Conservation (phyloP, 2,113 vertebrate species). For the Entomyzon cyanotis region DNA sequence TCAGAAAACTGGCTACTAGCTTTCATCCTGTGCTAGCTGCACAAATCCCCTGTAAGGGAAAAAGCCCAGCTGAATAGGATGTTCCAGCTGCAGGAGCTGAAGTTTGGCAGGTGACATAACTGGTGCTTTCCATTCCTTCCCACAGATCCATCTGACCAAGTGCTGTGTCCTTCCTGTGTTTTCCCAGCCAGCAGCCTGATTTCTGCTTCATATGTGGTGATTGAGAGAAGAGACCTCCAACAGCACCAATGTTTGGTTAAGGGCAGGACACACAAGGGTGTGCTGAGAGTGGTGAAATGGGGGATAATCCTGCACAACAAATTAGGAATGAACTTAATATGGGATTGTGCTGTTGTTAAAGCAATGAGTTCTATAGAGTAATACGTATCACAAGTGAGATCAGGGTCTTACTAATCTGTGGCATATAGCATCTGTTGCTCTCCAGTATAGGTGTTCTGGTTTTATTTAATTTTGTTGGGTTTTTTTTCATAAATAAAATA, state of each 20-base stretch:
- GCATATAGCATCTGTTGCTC: background rate
- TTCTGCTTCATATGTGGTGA: background rate
- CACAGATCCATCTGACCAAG: fast-evolving
- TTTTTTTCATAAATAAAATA: background rate
- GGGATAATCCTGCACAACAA: background rate
- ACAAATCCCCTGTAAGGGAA: background rate
- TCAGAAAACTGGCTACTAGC: background rate
- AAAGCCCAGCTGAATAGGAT: background rate
- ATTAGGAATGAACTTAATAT: background rate
- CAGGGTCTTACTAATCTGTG: background rate
- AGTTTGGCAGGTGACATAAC: background rate
- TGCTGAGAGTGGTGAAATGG: background rate
- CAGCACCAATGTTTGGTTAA: background rate
- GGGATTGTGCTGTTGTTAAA: background rate
- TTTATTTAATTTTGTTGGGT: background rate
- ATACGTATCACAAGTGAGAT: background rate
- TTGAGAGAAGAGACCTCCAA: background rate
- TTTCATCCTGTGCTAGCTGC: background rate
- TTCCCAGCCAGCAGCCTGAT: background rate
- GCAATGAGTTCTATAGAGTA: background rate
- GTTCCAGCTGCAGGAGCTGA: background rate
- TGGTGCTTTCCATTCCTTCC: background rate
- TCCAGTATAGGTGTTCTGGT: background rate
- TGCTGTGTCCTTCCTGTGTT: background rate
- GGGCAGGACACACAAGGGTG: background rate